Evolutionary conservation across 2,113 vertebrate species (phyloP).

Genomic region (Anhinga anhinga): DNA sequence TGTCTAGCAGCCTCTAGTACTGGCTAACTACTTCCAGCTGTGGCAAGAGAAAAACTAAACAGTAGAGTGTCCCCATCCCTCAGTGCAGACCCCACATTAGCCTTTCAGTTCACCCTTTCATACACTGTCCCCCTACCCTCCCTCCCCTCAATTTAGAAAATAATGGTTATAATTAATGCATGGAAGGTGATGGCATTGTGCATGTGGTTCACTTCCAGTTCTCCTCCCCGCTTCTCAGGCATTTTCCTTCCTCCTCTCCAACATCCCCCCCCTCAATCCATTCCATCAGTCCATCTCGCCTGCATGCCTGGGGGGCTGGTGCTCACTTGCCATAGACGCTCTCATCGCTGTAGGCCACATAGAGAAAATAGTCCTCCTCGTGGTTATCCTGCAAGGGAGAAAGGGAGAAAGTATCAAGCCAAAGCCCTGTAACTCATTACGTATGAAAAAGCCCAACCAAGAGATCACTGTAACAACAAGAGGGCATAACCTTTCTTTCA

Average conservation of each 20-base stretch:
- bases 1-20: background rate
- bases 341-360: constrained; percentile 97
- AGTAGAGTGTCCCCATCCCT: background rate
- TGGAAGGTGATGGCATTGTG: constrained; percentile 66
- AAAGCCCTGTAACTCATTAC: background rate
- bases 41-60: constrained; percentile 6
- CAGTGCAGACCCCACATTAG: background rate
- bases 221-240: constrained; percentile 53
- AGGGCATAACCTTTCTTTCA: background rate
- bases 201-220: constrained; percentile 58
- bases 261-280: background rate
- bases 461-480: background rate
- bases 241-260: constrained; percentile 35
- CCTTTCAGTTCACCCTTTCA: constrained; percentile 4
- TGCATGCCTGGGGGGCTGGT: background rate
- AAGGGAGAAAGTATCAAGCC: background rate
- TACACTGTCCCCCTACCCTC: background rate
- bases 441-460: background rate
- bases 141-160: constrained; percentile 52
- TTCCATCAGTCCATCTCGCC: constrained; percentile 54
- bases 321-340: constrained; percentile 95
- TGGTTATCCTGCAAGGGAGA: constrained; percentile 87
- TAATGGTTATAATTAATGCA: constrained; percentile 57
- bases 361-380: constrained; percentile 96
- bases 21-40: background rate